Evolutionary conservation across 2,113 vertebrate species (phyloP).

Genomic region (Epinephelus lanceolatus): DNA sequence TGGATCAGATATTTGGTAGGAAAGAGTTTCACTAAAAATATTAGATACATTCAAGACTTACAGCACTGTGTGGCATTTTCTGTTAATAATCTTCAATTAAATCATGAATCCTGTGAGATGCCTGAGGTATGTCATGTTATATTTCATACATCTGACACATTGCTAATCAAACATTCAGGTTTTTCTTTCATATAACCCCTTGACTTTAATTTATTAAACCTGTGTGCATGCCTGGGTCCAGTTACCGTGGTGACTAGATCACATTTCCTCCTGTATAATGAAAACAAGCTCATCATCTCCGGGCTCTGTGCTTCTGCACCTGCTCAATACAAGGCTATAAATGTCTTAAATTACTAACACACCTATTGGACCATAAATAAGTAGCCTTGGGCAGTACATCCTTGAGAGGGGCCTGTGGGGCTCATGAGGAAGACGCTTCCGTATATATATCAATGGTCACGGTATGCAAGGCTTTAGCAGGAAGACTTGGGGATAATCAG

Average conservation of each 20-base stretch:
- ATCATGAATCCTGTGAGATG: not conserved
- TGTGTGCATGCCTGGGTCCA: slow-evolving; percentile 32
- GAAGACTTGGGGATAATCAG: slow-evolving; percentile 9
- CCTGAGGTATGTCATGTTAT: not conserved
- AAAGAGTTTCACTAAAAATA: slow-evolving; percentile 5
- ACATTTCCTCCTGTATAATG: slow-evolving; percentile 56
- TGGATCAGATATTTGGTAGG: slow-evolving; percentile 13
- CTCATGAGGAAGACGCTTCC: slow-evolving; percentile 7
- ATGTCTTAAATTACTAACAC: slow-evolving; percentile 44
- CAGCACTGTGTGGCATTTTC: not conserved
- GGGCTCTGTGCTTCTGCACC: slow-evolving; percentile 34
- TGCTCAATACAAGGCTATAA: slow-evolving; percentile 40
- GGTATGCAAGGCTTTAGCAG: not conserved
- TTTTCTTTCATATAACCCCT: slow-evolving; percentile 18
- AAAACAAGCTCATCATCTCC: slow-evolving; percentile 62
- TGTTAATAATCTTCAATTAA: not conserved
- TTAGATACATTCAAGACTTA: not conserved
- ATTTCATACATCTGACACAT: slow-evolving; percentile 2
- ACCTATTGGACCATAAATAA: slow-evolving; percentile 27
- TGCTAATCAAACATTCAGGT: slow-evolving; percentile 14
- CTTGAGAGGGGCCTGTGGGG: slow-evolving; percentile 14
- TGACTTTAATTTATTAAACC: slow-evolving; percentile 43
- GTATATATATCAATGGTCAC: not conserved
- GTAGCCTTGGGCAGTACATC: not conserved
- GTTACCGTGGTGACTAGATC: slow-evolving; percentile 65